phyloP scores from a whole-genome alignment of 2,888 invertebrate species.

The Phaedon cochleariae region DNA sequence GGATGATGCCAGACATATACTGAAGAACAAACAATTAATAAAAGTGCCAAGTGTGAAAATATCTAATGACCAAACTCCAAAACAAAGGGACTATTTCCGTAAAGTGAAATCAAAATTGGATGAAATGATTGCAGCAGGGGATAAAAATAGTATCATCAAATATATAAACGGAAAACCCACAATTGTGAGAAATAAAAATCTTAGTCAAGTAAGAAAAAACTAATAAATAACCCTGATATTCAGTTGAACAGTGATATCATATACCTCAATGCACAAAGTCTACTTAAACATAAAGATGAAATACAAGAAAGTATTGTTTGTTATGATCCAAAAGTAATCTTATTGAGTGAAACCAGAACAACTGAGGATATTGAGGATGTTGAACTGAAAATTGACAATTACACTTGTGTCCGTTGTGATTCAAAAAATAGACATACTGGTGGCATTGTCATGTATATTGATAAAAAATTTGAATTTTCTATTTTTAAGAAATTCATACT shows the following conservation, averaged over 20 bases:
- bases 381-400: background rate
- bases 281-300: background rate
- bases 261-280: conserved; percentile 3
- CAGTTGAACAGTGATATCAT: background rate
- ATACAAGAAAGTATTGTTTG: background rate
- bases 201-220: background rate
- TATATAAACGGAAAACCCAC: background rate
- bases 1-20: background rate
- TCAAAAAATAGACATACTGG: background rate
- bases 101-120: conserved; percentile 6
- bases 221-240: conserved; percentile 4
- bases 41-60: background rate
- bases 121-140: background rate
- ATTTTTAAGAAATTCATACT: too few species aligned
- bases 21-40: too few species aligned
- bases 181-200: background rate
- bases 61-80: background rate
- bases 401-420: background rate
- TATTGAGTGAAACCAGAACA: conserved; percentile 1
- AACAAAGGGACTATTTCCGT: conserved; percentile 5
- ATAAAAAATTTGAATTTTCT: too few species aligned
- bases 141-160: background rate
- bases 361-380: too few species aligned
- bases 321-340: background rate
- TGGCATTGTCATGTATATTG: background rate